A percentile compares a stretch with the other conserved stretches of the same genome.
phyloP scores from a whole-genome alignment of 1,140 invertebrate genomes.

The Drosophila kurseongensis region DNA sequence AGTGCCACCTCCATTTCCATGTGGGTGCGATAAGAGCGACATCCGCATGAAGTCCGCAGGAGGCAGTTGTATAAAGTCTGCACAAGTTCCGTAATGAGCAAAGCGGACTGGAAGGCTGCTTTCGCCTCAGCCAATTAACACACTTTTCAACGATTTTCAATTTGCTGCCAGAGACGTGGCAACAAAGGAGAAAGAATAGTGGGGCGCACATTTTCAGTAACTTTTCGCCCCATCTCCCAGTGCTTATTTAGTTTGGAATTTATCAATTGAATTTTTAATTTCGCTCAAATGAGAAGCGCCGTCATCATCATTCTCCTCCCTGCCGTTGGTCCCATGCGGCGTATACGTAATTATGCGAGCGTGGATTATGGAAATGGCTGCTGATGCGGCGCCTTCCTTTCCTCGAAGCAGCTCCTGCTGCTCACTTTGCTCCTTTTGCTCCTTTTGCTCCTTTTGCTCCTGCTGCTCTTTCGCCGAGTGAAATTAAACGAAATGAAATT shows the following conservation, averaged over 20 bases:
- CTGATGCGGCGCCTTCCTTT: slow-evolving; percentile 9
- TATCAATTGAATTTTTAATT: slow-evolving; percentile 80
- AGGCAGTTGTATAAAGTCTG: neutral
- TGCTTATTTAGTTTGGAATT: slow-evolving; percentile 55
- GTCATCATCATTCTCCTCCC: slow-evolving; percentile 17
- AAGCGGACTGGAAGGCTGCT: slow-evolving; percentile 21
- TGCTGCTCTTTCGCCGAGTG: slow-evolving; percentile 19
- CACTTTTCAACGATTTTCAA: slow-evolving; percentile 67
- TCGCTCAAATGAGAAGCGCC: slow-evolving; percentile 50
- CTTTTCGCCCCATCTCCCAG: slow-evolving; percentile 1
- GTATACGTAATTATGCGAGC: slow-evolving; percentile 75
- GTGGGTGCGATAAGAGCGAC: slow-evolving; percentile 61
- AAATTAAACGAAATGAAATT: slow-evolving; percentile 74
- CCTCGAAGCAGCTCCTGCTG: neutral
- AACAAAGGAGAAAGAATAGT: slow-evolving; percentile 33
- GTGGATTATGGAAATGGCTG: slow-evolving; percentile 63
- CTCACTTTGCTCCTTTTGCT: too few species aligned
- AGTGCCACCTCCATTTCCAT: slow-evolving; percentile 39
- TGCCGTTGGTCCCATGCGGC: slow-evolving; percentile 50
- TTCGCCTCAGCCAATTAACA: slow-evolving; percentile 59
- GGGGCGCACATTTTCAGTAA: slow-evolving; percentile 28
- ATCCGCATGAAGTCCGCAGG: neutral
- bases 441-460: neutral
- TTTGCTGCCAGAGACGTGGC: slow-evolving; percentile 41
- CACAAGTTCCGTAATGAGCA: slow-evolving; percentile 46